Evolutionary conservation across 2,113 vertebrate genomes (phyloP), one percentile per base, ranked within the genome.

Genomic region (Cichladusa arquata): DNA sequence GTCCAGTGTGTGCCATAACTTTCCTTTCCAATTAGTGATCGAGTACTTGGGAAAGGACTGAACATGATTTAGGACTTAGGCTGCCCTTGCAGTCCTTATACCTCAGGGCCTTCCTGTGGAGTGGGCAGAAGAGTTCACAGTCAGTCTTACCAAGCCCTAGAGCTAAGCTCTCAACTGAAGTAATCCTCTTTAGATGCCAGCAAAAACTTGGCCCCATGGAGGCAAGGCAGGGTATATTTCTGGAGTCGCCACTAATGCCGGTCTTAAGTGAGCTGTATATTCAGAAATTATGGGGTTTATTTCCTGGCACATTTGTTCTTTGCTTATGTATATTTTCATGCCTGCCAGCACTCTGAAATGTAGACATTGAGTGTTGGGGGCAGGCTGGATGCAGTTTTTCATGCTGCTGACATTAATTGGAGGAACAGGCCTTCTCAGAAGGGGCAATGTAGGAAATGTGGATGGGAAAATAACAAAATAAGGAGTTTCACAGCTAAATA

Each of bases 391-490:
- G 72, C 62, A 54, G 33, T 93, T 97, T 92, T 93, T 96, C 79
- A 50, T 53, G 31, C 69, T 81, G 45, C 56, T 95, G 92, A 92
- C 80, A 64, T 90, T 93, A 94, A 90, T 38, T 95, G 92, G 90
- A 86, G 81, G 88, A 93, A 86, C 90, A 93, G 88, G 86, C 86
- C 90, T 94, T 91, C 82, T 94, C 80, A 93, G 60, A 95, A 90
- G 82, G 89, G 76, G 23, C 90, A 95, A 31, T 48, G 11, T 86
- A 90, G 44, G 64, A 82, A 93, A 88, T 22, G 22, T 58, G 9
- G 62, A 73, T 90, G 88, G 80, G 86, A 83, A 93, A 94, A 94
- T 86, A 65, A 93, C 72, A 94, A 90, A 96, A 92, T 83, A 65
- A 94, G 72, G 65, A 81, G n/a, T 88, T 95, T 67, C 72, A 51